Evolutionary conservation across 2,888 invertebrate species (phyloP).

Genomic region (Eristalis arbustorum): DNA sequence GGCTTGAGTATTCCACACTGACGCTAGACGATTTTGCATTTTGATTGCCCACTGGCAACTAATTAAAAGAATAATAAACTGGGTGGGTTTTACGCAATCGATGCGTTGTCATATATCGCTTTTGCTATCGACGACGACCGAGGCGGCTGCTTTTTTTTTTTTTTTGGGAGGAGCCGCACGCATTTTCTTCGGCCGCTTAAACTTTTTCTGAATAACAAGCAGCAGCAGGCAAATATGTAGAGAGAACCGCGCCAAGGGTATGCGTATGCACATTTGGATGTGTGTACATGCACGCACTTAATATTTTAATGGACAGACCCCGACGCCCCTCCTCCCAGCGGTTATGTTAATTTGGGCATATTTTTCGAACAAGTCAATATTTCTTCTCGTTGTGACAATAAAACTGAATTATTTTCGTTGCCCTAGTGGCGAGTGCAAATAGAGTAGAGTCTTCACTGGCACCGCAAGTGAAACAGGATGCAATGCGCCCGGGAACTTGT

Average conservation of each 20-base stretch:
- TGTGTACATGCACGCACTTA: slow-evolving; percentile 21
- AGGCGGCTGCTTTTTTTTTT: neutral
- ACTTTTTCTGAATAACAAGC: slow-evolving; percentile 26
- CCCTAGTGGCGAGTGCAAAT: neutral
- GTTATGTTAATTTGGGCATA: slow-evolving; percentile 16
- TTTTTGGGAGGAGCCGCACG: slow-evolving; percentile 7
- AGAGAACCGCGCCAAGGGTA: neutral
- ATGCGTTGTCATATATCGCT: slow-evolving; percentile 23
- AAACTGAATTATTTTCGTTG: neutral
- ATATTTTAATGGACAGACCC: neutral
- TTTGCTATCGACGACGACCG: neutral
- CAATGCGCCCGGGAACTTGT: neutral
- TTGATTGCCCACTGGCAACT: slow-evolving; percentile 43
- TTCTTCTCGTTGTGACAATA: neutral
- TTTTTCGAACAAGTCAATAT: slow-evolving; percentile 9
- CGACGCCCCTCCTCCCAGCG: neutral
- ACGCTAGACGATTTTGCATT: slow-evolving; percentile 56
- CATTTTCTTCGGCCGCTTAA: slow-evolving; percentile 10
- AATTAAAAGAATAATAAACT: slow-evolving; percentile 48
- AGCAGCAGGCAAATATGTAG: neutral
- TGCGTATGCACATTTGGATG: neutral
- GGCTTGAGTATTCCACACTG: slow-evolving; percentile 42
- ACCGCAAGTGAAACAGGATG: slow-evolving; percentile 1
- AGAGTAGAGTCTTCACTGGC: neutral
- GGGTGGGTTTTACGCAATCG: slow-evolving; percentile 41